Evolutionary conservation across 2,797 vertebrate genomes (phyloP), one percentile per base, ranked within the genome.

Genomic region (Leuciscus waleckii): DNA sequence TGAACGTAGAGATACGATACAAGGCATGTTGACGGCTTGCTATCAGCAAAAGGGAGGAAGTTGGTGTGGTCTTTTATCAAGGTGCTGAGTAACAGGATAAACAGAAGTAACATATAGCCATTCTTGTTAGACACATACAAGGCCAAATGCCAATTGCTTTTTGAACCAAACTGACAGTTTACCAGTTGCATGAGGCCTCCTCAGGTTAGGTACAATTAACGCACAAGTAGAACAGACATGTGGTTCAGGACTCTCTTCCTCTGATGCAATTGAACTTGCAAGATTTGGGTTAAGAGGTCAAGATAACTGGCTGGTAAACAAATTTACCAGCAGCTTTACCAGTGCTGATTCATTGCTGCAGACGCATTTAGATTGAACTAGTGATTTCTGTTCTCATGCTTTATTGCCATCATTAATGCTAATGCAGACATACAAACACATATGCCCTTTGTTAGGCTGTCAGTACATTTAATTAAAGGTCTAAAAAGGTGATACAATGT

Each of bases 401-500:
- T 54, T 81, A 16, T 11, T 69, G 7, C 21, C 8, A 35, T n/a
- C 23, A 29, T 11, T 70, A 70, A 81, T 29, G 16, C 67, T 58
- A 37, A 39, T 67, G 61, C 19, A 67, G 9, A 65, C 26, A 65
- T 61, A 58, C 46, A 77, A 13, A 26, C 63, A 17, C 43, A 68
- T 7, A 49, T 29, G 39, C 4, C 14, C 35, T 70, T 39, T 81
- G 32, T 54, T 41, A 49, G 23, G 32, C 67, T 81, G 67, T 70
- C 46, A 70, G 67, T 70, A 17, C 49, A 71, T 81, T 81, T 58
- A 37, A 56, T 81, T 68, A 70, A 70, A 70, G 7, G 29, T 49
- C 39, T 67, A 49, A 49, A 49, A 49, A 17, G 46, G 46, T 17
- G 26, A 46, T 46, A 79, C n/a, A 43, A 13, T 46, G 16, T 63